Evolutionary conservation across 2,888 invertebrate species (phyloP).

Genomic region (Tiliacea citrago): DNA sequence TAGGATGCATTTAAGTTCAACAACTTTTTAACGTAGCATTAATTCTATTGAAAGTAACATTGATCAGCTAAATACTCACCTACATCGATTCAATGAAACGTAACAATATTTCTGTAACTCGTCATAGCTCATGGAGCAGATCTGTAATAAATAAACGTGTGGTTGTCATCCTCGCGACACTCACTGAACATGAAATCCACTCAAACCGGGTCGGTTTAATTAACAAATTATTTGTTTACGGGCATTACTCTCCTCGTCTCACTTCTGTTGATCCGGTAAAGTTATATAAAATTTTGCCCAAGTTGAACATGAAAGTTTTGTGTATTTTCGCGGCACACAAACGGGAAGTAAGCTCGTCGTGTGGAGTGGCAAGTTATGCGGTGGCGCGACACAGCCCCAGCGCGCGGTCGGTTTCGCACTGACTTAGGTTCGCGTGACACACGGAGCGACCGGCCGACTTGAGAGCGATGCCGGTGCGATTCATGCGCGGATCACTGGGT

Average conservation of each 20-base stretch:
- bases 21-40: background rate
- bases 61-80: slow-evolving; percentile 52
- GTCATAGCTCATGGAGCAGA: slow-evolving; percentile 58
- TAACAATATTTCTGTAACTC: slow-evolving; percentile 26
- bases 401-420: slow-evolving; percentile 78
- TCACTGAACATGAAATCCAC: slow-evolving; percentile 82
- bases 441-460: slow-evolving; percentile 76
- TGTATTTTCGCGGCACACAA: slow-evolving; percentile 69
- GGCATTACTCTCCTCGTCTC: slow-evolving; percentile 71
- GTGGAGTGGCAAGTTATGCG: slow-evolving; percentile 77
- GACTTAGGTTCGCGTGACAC: slow-evolving; percentile 74
- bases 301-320: slow-evolving; percentile 79
- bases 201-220: slow-evolving; percentile 71
- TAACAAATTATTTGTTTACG: slow-evolving; percentile 74
- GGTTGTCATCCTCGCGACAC: slow-evolving; percentile 76
- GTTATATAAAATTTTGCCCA: slow-evolving; percentile 76
- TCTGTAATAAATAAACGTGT: slow-evolving; percentile 65
- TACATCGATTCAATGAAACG: slow-evolving; percentile 37
- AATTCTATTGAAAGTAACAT: background rate
- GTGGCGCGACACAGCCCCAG: slow-evolving; percentile 76
- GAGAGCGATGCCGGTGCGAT: slow-evolving; percentile 80
- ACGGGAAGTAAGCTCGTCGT: slow-evolving; percentile 75
- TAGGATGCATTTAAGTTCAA: background rate
- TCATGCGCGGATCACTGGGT: slow-evolving; percentile 87
- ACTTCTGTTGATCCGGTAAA: slow-evolving; percentile 74